These are phyloP conservation scores for Hydrotaea diabolus DNA, from an alignment of 2,888 invertebrate species.

Conservation along the genomic window DNA sequence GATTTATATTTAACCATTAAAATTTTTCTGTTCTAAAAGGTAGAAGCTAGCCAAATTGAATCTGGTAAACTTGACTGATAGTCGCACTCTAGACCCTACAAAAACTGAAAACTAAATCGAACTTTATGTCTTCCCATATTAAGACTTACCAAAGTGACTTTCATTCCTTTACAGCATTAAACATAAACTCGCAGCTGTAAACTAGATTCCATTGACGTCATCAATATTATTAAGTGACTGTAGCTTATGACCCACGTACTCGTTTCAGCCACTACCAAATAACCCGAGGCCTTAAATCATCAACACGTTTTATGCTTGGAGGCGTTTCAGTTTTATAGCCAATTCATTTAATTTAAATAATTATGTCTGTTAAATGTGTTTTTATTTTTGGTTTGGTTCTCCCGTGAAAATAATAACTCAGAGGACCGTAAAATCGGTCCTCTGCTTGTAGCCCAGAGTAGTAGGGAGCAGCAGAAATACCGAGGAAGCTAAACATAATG, in stretches of 20 bases:
- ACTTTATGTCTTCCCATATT: too few species aligned
- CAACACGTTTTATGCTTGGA: slow-evolving; percentile 45
- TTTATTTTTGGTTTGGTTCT: slow-evolving; percentile 55
- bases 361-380: slow-evolving; percentile 75
- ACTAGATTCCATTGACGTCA: slow-evolving; percentile 6
- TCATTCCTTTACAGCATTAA: background rate
- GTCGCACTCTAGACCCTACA: too few species aligned
- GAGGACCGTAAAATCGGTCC: too few species aligned
- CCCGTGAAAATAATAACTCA: too few species aligned
- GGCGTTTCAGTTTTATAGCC: slow-evolving; percentile 68
- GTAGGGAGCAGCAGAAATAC: too few species aligned
- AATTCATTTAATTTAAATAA: slow-evolving; percentile 76
- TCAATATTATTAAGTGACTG: background rate
- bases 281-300: slow-evolving; percentile 39
- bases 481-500: background rate
- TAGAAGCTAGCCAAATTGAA: too few species aligned
- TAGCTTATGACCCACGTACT: background rate
- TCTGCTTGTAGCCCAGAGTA: too few species aligned
- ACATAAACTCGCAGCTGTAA: too few species aligned
- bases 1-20: too few species aligned
- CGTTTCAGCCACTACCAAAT: background rate
- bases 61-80: too few species aligned
- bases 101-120: too few species aligned
- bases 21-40: too few species aligned
- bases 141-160: background rate